Conservation (phyloP, 2,113 vertebrate genomes). For the Tinamus guttatus region DNA sequence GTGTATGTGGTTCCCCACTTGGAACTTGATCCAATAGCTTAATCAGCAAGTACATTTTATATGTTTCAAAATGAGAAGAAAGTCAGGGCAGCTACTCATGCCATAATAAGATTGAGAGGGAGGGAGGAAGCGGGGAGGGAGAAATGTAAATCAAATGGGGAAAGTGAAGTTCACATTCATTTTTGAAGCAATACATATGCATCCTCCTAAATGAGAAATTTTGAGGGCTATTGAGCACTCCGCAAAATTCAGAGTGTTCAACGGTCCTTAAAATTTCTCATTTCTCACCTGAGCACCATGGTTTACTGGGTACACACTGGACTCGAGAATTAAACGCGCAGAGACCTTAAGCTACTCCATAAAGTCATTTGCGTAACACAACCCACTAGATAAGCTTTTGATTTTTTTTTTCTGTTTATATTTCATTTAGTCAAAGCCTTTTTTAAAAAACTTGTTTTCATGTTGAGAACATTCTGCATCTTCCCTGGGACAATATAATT, state of each 20-base stretch:
- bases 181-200: constrained; percentile 65
- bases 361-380: neutral
- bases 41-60: neutral
- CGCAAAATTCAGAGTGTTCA: constrained; percentile 66
- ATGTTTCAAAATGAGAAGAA: neutral
- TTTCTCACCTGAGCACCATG: constrained; percentile 68
- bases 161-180: constrained; percentile 6
- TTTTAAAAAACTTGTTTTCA: neutral
- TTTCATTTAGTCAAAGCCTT: neutral
- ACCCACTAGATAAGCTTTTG: neutral
- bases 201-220: constrained; percentile 77
- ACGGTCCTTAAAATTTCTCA: constrained; percentile 78
- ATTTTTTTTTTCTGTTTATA: neutral
- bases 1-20: neutral
- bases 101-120: neutral
- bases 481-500: constrained; percentile 10
- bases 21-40: neutral
- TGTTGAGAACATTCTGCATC: neutral
- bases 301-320: constrained; percentile 59
- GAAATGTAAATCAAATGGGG: constrained; percentile 37
- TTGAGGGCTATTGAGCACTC: constrained; percentile 75
- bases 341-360: constrained; percentile 9
- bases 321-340: constrained; percentile 40
- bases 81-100: neutral
- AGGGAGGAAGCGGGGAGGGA: neutral